These are phyloP conservation scores for Drosophila repletoides DNA, from an alignment of 1,140 invertebrate genomes.

Conservation along the genomic window DNA sequence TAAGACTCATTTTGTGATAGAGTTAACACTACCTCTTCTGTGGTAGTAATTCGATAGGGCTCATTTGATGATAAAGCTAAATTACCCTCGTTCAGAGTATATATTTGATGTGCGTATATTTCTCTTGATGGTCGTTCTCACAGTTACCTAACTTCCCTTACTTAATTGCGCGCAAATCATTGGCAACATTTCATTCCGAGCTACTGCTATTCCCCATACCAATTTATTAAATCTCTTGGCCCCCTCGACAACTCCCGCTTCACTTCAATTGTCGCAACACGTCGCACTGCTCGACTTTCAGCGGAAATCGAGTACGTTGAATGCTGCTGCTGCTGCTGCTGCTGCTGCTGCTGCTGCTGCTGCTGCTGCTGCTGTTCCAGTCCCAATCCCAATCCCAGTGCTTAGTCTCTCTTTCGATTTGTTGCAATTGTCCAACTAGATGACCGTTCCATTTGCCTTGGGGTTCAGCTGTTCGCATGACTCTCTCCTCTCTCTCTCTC, in stretches of 20 bases:
- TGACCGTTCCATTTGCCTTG: constrained; percentile 30
- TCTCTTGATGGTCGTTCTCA: constrained; percentile 18
- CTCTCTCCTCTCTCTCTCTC: constrained; percentile 34
- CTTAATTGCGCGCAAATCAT: constrained; percentile 36
- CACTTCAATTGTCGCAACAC: no score
- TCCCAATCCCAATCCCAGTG: no score
- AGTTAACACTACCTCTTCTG: no score
- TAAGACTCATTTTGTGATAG: no score
- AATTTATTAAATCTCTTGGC: constrained; percentile 55
- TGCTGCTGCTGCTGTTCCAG: constrained; percentile 1
- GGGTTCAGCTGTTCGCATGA: constrained; percentile 31
- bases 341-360: not conserved
- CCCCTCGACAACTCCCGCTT: not conserved
- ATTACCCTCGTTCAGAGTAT: no score
- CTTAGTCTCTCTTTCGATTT: constrained; percentile 49
- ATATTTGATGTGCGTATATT: not conserved
- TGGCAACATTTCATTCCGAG: constrained; percentile 39
- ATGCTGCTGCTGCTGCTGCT: not conserved
- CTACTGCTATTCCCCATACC: constrained; percentile 18
- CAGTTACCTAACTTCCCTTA: constrained; percentile 38
- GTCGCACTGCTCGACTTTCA: constrained; percentile 39
- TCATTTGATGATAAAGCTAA: no score
- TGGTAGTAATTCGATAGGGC: no score
- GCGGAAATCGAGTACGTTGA: constrained; percentile 48
- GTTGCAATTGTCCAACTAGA: constrained; percentile 48